Evolutionary conservation across 92 coral and sea anemone species (phyloP).

Genomic region (Bergia puertoricense): DNA sequence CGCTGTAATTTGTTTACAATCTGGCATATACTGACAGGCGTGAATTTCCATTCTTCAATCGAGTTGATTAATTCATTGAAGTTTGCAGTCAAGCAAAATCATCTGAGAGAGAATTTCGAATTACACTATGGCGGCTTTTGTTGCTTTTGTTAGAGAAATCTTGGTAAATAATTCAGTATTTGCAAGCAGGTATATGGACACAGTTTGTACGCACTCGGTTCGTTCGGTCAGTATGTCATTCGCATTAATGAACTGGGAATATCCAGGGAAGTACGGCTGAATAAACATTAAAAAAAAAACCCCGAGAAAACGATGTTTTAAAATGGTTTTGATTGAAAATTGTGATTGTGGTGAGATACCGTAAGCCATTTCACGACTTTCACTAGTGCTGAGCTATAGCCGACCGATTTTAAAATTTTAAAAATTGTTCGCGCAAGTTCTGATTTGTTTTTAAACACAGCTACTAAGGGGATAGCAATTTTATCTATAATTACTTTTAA

Average conservation of each 20-base stretch:
- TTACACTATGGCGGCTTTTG: conserved; percentile 20
- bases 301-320: neutral
- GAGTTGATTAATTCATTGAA: neutral
- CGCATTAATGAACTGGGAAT: neutral
- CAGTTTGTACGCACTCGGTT: neutral
- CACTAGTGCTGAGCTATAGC: neutral
- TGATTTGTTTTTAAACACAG: no score
- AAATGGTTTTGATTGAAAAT: neutral
- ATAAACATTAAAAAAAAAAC: neutral
- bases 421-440: no score
- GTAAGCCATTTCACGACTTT: no score
- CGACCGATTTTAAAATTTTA: no score
- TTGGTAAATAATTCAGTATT: conserved; percentile 38
- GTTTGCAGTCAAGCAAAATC: neutral
- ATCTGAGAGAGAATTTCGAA: neutral
- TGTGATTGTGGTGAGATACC: neutral
- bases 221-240: neutral
- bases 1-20: conserved; percentile 21
- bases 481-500: no score
- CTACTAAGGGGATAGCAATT: no score
- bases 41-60: neutral
- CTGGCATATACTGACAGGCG: neutral
- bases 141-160: conserved; percentile 43
- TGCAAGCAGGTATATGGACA: conserved; percentile 40
- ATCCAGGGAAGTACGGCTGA: neutral